Percentiles rank a stretch among this genome's conserved stretches.
phyloP scores from a whole-genome alignment of 1,140 invertebrate species.

The Penaeus indicus region DNA sequence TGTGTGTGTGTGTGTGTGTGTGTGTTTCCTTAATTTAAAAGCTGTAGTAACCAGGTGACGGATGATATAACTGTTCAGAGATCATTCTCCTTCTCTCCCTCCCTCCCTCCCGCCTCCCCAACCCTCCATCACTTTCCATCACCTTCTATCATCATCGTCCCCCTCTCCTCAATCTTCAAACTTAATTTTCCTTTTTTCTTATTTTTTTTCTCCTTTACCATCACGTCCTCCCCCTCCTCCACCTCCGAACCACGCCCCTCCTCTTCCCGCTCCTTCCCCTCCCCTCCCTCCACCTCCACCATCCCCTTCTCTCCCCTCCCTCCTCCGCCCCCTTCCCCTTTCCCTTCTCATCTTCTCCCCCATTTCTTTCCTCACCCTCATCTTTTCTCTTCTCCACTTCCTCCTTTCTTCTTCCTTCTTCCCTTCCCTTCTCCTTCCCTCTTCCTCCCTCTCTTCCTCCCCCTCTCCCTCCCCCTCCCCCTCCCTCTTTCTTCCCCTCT shows the following conservation, averaged over 20 bases:
- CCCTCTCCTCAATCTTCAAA: not conserved
- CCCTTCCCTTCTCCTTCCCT: not conserved
- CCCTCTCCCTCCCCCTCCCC: not conserved
- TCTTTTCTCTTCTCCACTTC: no score
- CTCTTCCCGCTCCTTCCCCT: not conserved
- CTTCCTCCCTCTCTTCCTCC: not conserved
- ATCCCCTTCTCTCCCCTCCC: not conserved
- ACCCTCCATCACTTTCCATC: not conserved
- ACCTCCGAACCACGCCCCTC: not conserved
- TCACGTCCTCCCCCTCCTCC: not conserved
- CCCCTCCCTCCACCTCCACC: not conserved
- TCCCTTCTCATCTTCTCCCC: not conserved
- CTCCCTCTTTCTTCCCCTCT: not conserved
- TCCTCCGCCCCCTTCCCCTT: not conserved
- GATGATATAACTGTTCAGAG: no score
- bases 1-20: constrained; percentile 9
- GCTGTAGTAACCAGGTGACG: no score
- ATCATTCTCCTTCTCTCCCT: not conserved
- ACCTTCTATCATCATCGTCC: not conserved
- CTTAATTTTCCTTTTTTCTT: not conserved
- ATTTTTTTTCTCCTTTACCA: no score
- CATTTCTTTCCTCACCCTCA: not conserved
- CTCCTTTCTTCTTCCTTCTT: not conserved
- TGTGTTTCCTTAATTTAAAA: not conserved
- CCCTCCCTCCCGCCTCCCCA: not conserved